Evolutionary conservation across 2,888 invertebrate species (phyloP).

Genomic region (Caenorhabditis afra): DNA sequence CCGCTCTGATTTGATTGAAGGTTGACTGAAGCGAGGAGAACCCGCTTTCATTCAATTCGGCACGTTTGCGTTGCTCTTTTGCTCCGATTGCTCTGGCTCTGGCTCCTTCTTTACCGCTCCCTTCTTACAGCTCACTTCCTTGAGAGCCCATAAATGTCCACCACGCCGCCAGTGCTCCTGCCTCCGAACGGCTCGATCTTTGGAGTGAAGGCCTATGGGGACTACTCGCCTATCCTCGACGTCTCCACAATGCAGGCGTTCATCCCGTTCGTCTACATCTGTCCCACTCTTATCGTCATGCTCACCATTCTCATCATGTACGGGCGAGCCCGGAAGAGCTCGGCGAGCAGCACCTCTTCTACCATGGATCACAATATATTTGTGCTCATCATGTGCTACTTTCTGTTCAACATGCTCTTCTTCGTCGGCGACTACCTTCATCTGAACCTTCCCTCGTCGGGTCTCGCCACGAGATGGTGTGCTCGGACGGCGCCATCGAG

Average conservation of each 20-base stretch:
- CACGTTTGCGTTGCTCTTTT: too few relatives aligned
- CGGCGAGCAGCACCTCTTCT: constrained; percentile 1
- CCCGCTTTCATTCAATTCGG: too few relatives aligned
- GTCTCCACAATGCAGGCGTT: constrained; percentile 29
- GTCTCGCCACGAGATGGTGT: constrained; percentile 44
- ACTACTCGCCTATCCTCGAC: constrained; percentile 8
- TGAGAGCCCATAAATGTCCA: too few relatives aligned
- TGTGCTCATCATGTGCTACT: constrained; percentile 35
- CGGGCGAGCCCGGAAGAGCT: too few relatives aligned
- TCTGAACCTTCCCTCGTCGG: constrained; percentile 48
- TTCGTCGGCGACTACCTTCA: constrained; percentile 52
- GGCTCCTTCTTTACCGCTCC: too few relatives aligned
- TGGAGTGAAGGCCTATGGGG: constrained; percentile 17
- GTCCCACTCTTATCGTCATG: constrained; percentile 34
- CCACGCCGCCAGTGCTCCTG: too few relatives aligned
- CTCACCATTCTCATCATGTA: constrained; percentile 17
- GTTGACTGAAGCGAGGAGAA: too few relatives aligned
- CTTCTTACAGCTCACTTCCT: too few relatives aligned
- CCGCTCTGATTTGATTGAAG: too few relatives aligned
- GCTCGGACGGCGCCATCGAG: constrained; percentile 25
- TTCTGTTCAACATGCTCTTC: constrained; percentile 41
- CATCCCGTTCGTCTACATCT: constrained; percentile 45
- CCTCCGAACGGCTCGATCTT: constrained; percentile 26
- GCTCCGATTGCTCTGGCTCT: too few relatives aligned
- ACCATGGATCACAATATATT: constrained; percentile 45